Percentiles rank a stretch among this genome's conserved stretches.
Conservation (phyloP, 2,113 vertebrate genomes). For the Podarcis muralis region DNA sequence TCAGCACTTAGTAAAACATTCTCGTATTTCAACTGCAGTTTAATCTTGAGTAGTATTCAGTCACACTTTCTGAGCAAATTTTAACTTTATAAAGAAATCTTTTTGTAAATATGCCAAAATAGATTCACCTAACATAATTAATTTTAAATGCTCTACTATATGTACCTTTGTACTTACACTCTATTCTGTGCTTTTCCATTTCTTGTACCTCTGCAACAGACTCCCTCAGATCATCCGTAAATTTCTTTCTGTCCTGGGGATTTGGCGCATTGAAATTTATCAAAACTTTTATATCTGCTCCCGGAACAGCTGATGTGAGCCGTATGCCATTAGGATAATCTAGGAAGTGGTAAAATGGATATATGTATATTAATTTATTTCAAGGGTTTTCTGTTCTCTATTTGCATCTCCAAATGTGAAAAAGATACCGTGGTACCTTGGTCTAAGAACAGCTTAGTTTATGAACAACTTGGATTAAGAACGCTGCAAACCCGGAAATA, state of each 20-base stretch:
- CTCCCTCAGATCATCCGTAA: slow-evolving; percentile 94
- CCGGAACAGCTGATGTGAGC: slow-evolving; percentile 92
- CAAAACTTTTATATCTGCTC: slow-evolving; percentile 93
- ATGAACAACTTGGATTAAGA: too few relatives aligned
- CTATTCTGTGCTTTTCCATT: slow-evolving; percentile 99
- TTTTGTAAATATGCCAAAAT: background rate
- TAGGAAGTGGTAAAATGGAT: slow-evolving; percentile 57
- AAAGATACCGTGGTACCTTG: background rate
- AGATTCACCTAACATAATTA: background rate
- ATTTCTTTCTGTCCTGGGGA: slow-evolving; percentile 97
- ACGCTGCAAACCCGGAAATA: too few relatives aligned
- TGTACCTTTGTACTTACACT: slow-evolving; percentile 84
- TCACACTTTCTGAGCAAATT: background rate
- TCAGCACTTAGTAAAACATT: background rate
- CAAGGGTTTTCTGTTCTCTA: background rate
- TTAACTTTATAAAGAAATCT: background rate
- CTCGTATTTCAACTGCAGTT: background rate
- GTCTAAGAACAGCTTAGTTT: background rate
- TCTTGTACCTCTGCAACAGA: slow-evolving; percentile 97
- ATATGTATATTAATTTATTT: slow-evolving; percentile 35
- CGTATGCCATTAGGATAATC: slow-evolving; percentile 97
- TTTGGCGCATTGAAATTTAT: slow-evolving; percentile 99
- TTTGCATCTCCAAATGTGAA: background rate
- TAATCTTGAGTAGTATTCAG: background rate
- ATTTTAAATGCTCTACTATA: slow-evolving; percentile 34